Base-by-base conservation (phyloP, 2,113 vertebrate genomes). In the Murina feae region DNA sequence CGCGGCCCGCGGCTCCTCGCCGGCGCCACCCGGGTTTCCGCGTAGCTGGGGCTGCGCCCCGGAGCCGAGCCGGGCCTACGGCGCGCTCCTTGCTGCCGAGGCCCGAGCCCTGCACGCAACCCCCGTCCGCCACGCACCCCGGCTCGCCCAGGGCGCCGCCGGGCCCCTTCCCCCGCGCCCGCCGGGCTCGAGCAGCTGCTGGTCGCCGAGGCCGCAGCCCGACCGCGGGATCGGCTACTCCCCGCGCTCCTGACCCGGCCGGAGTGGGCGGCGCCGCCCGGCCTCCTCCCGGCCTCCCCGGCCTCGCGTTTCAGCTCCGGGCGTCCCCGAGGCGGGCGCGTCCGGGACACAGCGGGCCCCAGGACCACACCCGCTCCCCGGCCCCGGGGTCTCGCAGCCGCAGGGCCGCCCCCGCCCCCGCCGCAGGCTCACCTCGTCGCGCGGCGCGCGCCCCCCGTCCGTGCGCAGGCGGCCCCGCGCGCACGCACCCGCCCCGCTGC, bases 291-390 rank as follows among this genome's bases (percentile, higher is more conserved):
- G 9, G 76, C 78, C 71, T 1, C 0, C 25, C 11, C 7, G 9
- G 76, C 78, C 71, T 1, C 0, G 7, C 32, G 0, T 37, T 10
- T 30, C 4, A 0, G 39, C 1, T 4, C 44, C 9, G 4, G 2
- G 72, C 0, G 49, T n/a, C 17, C n/a, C 4, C 2, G 7, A 51
- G 37, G 6, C 5, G 6, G 37, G 42, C 12, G 30, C 30, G 20
- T 53, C 28, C 14, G 0, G 1, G 7, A 23, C 55, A n/a, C 16
- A 4, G 35, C 35, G 0, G 2, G 6, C 18, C 71, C 42, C 8
- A 0, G 0, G 25, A 13, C 51, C n/a, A 18, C 66, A 12, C 55
- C 90, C 21, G 37, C 66, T 63, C 20, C 30, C 76, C 20, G 6
- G 28, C 21, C n/a, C 5, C 12, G 0, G n/a, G 11, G 25, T n/a